Conservation (phyloP, 2,797 vertebrate species). For the Centropyge bicolor region DNA sequence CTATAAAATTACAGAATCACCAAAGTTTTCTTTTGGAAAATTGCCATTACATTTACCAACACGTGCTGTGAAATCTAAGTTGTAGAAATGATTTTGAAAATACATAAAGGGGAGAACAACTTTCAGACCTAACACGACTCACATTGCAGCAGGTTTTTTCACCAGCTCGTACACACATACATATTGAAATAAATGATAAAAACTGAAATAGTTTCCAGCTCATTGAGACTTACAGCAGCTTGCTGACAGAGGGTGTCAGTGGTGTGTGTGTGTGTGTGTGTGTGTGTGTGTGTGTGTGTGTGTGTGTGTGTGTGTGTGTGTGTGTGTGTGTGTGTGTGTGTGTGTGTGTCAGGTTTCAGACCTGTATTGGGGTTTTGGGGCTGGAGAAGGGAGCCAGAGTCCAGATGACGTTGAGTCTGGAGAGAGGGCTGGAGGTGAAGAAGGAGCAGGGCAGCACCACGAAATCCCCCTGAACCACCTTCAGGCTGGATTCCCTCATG, state of each 20-base stretch:
- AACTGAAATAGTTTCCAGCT: background rate
- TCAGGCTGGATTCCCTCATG: slow-evolving; percentile 80
- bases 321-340: background rate
- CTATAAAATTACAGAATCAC: too few relatives aligned
- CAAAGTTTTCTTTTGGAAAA: background rate
- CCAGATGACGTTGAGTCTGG: slow-evolving; percentile 89
- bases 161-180: too few relatives aligned
- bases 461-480: slow-evolving; percentile 83
- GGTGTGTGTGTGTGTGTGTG: background rate
- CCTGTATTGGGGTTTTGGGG: slow-evolving; percentile 85
- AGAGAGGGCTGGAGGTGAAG: slow-evolving; percentile 82
- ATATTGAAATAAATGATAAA: background rate
- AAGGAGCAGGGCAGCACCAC: slow-evolving; percentile 87
- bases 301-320: background rate
- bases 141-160: background rate
- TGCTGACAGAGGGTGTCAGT: too few relatives aligned
- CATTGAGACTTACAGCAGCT: too few relatives aligned
- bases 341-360: slow-evolving; percentile 33
- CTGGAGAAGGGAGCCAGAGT: slow-evolving; percentile 82
- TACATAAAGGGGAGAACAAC: background rate
- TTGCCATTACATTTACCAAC: background rate
- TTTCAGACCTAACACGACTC: background rate
- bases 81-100: background rate
- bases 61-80: background rate
- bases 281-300: background rate